Conservation (phyloP, 2,888 invertebrate species). For the Macrosiphum euphorbiae region DNA sequence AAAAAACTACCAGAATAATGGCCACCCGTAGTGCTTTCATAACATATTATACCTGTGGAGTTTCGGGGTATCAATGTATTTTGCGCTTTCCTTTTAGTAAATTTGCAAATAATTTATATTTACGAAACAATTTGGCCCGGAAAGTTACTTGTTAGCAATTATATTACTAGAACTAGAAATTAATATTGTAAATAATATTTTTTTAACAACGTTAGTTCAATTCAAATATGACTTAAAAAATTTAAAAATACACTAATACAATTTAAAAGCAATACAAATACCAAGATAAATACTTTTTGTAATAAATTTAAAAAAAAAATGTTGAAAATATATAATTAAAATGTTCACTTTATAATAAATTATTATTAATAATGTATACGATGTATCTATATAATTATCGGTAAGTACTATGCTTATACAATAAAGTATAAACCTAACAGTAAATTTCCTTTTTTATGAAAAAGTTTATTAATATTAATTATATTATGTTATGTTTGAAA, state of each 20-base stretch:
- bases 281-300: background rate
- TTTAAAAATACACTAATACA: background rate
- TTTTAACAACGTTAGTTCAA: too few species aligned
- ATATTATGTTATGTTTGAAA: background rate
- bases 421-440: background rate
- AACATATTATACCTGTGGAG: background rate
- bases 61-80: background rate
- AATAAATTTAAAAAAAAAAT: background rate
- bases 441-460: background rate
- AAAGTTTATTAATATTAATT: background rate
- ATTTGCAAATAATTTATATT: background rate
- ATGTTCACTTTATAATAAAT: background rate
- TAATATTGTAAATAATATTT: too few species aligned
- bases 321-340: background rate
- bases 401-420: background rate
- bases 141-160: background rate
- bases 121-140: background rate
- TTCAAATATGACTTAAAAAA: background rate
- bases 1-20: background rate
- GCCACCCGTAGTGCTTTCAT: background rate
- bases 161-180: background rate
- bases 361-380: too few species aligned
- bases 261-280: background rate
- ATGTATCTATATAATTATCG: background rate
- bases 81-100: background rate